Evolutionary conservation across 2,888 invertebrate species (phyloP), one percentile per base, ranked within the genome.

Genomic region (Ceriagrion tenellum): DNA sequence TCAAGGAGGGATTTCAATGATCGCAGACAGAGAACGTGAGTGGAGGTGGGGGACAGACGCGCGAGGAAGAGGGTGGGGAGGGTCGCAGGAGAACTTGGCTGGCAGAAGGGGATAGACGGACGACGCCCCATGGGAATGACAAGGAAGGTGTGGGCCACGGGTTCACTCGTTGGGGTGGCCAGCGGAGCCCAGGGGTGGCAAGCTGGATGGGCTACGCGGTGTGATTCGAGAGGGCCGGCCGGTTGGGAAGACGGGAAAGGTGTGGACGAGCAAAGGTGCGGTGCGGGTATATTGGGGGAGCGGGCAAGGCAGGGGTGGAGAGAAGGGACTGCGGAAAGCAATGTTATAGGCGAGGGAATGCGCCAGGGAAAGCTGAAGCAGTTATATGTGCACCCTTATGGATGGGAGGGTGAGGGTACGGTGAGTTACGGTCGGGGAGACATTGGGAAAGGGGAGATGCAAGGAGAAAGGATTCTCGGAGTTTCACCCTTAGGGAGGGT

Each of bases 381-480:
- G 35, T 16, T 16, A 59, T 35, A 26, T 16, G 81, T 18, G 18
- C 81, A 30, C 81, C 35, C 13, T 47, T 47, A 47, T 69, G 4
- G n/a, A 18, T 18, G 35, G 3, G n/a, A 13, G 69, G n/a, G 69
- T n/a, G 55, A 89, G 89, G 55, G 89, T 26, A 55, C 20, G 89
- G 89, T 81, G 89, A 89, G 55, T 89, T 89, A 89, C 47, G 89
- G 89, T 47, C 23, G 10, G 88, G 88, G 89, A 89, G 89, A 89
- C 30, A 89, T 12, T 13, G 89, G 55, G 47, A 35, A 23, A 0
- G 16, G 88, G 47, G 47, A 47, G 47, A 8, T 47, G 47, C 47
- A 30, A 0, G 40, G n/a, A 47, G 89, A 55, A 89, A 55, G 89
- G 89, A 89, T 55, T 89, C 35, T 26, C 35, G 0, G 35, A 81